phyloP scores from a whole-genome alignment of 2,113 vertebrate genomes.

The Hippocampus comes region DNA sequence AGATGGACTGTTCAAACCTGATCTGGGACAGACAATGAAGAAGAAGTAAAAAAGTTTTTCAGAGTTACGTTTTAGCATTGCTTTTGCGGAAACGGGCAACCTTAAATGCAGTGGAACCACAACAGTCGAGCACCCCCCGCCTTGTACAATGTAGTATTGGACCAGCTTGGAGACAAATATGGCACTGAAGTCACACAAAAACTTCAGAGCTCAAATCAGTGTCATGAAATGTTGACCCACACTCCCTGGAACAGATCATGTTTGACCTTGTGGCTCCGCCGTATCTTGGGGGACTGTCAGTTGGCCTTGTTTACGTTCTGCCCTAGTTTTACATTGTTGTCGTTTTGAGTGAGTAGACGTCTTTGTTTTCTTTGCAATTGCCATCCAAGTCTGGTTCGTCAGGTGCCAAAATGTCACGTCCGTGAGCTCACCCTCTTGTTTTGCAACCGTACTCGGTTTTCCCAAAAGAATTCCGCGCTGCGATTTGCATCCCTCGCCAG shows the following conservation, averaged over 20 bases:
- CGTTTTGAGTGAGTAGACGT: no score
- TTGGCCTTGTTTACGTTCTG: no score
- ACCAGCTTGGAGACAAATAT: no score
- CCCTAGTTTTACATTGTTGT: no score
- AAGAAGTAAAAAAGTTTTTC: not conserved
- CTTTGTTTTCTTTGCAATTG: not conserved
- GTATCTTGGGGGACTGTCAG: no score
- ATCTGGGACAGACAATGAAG: not conserved
- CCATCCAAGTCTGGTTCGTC: not conserved
- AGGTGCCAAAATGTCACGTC: conserved; percentile 15
- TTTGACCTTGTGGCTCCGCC: no score
- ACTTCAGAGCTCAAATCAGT: no score
- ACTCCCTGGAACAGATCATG: no score
- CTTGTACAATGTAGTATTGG: no score
- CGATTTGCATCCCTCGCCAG: not conserved
- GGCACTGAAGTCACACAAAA: not conserved
- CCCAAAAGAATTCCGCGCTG: not conserved
- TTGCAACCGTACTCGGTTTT: not conserved
- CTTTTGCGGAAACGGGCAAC: not conserved
- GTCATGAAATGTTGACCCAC: no score
- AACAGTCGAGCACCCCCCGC: no score
- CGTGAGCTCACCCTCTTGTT: not conserved
- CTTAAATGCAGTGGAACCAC: not conserved
- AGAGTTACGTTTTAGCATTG: not conserved
- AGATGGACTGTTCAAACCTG: not conserved